Conservation (phyloP, 2,113 vertebrate species). For the Cyanoderma ruficeps region DNA sequence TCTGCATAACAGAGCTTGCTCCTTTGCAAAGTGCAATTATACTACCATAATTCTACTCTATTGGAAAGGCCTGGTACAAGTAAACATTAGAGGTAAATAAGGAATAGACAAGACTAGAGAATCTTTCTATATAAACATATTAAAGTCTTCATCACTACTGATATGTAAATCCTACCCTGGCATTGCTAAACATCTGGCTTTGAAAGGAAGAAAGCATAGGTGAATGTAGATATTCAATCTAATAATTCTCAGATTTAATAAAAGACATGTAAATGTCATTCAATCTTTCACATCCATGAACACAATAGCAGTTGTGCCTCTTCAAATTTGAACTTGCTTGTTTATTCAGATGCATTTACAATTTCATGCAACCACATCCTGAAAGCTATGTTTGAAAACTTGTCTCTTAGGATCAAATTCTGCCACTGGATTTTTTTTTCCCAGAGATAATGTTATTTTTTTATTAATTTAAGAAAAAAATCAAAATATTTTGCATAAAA, state of each 20-base stretch:
- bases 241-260: background rate
- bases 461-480: background rate
- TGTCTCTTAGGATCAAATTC: background rate
- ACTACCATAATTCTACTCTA: background rate
- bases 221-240: background rate
- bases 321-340: background rate
- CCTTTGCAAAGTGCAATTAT: background rate
- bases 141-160: background rate
- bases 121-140: background rate
- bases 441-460: fast-evolving
- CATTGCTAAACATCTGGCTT: background rate
- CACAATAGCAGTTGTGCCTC: background rate
- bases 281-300: background rate
- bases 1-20: background rate
- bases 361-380: background rate
- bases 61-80: background rate
- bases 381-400: background rate
- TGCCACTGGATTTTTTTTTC: background rate
- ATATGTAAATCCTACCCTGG: background rate
- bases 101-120: background rate
- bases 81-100: background rate
- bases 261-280: background rate
- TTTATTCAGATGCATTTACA: background rate
- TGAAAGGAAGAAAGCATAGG: background rate
- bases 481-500: background rate